Base-by-base conservation (phyloP, 1,140 invertebrate species). In the Pachypsylla venusta region DNA sequence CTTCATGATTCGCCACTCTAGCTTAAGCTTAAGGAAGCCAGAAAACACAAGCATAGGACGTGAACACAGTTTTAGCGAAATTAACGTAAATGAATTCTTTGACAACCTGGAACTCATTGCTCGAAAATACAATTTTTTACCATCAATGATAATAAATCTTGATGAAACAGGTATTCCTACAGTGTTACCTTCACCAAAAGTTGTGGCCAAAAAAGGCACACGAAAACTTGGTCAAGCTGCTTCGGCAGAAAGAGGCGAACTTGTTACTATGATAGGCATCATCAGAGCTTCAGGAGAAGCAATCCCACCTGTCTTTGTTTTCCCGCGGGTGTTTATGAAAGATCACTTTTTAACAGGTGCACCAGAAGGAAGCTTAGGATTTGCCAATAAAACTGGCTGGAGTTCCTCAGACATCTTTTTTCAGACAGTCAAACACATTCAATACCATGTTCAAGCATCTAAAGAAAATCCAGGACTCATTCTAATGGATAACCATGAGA, bases 101-200 rank as follows among this genome's bases (percentile, higher is more conserved):
- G 65, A 58, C 64, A 68, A 58, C 60, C 67, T 25, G 64, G 65
- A 42, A 20, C n/a, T 40, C 68, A 28, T 64, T 59, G 19, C 61
- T 58, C 57, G 62, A 59, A 57, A 62, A 67, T 10, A 70, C 62
- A 66, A 71, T 67, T 56, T 62, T 61, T 58, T 68, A 69, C 25
- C 65, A 65, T 22, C 62, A 55, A 56, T 63, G 35, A 69, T 74
- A 39, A 74, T 67, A 54, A 73, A 74, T 64, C 48, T 68, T 26
- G 71, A 73, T 64, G 71, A 76, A 63, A 75, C 69, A 30, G 71
- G 70, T 14, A 60, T 70, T 22, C 72, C 69, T 2, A 74, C 70
- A n/a, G 72, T 75, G 10, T 70, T 72, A 55, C 70, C 69, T 25
- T 67, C 69, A n/a, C 57, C 53, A 13, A 74, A 69, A 67, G 63